A percentile compares a stretch with the other conserved stretches of the same genome.
These are phyloP conservation scores for Fissipunctia ypsillon DNA, from an alignment of 2,888 invertebrate species.

Conservation along the genomic window DNA sequence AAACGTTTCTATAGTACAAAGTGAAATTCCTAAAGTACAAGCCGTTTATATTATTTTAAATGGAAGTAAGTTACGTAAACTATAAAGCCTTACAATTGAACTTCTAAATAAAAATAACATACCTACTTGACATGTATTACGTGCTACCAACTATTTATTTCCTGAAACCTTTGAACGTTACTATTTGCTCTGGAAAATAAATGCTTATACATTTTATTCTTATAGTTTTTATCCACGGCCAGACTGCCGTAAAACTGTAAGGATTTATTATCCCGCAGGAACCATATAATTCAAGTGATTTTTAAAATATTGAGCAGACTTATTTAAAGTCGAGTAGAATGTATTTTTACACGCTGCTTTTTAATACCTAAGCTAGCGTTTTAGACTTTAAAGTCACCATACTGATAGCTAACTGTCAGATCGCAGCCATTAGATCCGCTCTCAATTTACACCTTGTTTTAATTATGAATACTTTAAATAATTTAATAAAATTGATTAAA, in stretches of 20 bases:
- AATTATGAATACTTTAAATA: slow-evolving; percentile 39
- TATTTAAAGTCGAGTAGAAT: slow-evolving; percentile 34
- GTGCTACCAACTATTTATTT: slow-evolving; percentile 41
- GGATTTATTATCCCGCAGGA: slow-evolving; percentile 50
- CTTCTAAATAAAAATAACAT: slow-evolving; percentile 35
- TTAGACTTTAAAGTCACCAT: not conserved
- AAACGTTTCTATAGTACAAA: slow-evolving; percentile 9
- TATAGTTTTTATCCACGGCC: slow-evolving; percentile 27
- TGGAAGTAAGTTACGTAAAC: slow-evolving; percentile 31
- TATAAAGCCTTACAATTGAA: slow-evolving; percentile 25
- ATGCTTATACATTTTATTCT: slow-evolving; percentile 45
- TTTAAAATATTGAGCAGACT: slow-evolving; percentile 40
- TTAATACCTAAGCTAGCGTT: not conserved
- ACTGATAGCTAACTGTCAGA: not conserved
- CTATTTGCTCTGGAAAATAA: slow-evolving; percentile 43
- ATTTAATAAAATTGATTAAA: slow-evolving; percentile 45
- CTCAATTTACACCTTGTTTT: slow-evolving; percentile 18
- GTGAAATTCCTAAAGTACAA: slow-evolving; percentile 1
- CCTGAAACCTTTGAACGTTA: slow-evolving; percentile 32
- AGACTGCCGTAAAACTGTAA: slow-evolving; percentile 34
- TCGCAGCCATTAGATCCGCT: not conserved
- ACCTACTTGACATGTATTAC: slow-evolving; percentile 37
- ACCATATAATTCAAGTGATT: slow-evolving; percentile 39
- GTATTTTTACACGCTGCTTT: slow-evolving; percentile 13
- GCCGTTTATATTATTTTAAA: slow-evolving; percentile 9